Evolutionary conservation across 2,113 vertebrate genomes (phyloP), one percentile per base, ranked within the genome.

Genomic region (Camelus dromedarius): DNA sequence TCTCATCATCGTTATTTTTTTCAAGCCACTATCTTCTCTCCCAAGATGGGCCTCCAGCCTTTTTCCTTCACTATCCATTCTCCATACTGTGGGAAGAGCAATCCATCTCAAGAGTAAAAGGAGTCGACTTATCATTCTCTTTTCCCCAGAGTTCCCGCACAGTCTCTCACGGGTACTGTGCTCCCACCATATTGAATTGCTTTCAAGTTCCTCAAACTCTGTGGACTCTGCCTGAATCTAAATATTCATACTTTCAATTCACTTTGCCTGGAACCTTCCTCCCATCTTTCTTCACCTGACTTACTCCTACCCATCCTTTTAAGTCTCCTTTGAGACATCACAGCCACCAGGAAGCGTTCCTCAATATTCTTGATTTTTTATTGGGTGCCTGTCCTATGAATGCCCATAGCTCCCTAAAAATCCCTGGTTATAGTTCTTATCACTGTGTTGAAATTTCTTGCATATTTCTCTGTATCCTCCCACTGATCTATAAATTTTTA

Each of bases 301-400:
- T 60, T 66, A 32, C 19, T 92, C 56, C 24, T 32, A 22, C 2
- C 38, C 46, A 86, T 75, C 58, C 76, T 87, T 87, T 58, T 62
- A 67, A 12, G 13, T 56, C 86, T 95, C 48, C 38, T 35, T 92
- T 50, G 15, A 54, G 0, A 77, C 42, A 66, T 58, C 72, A 76
- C 6, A n/a, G 83, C 50, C 82, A 89, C 32, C 52, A 85, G 46
- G 86, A 95, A 91, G 54, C 2, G 30, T 48, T 87, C 81, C 54
- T 76, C 79, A 70, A 84, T 89, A 90, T 94, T 62, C 46, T 76
- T 73, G 66, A 81, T 91, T 93, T 95, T 76, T 6, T 81, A 22
- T 11, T 58, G 46, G 48, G 24, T 77, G 32, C 14, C 14, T 87
- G 35, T 84, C 48, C 38, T 73, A 15, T n/a, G 32, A 93, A 85